These are phyloP conservation scores for Rhynchonycteris naso DNA, from an alignment of 2,797 vertebrate genomes.

Conservation along the genomic window DNA sequence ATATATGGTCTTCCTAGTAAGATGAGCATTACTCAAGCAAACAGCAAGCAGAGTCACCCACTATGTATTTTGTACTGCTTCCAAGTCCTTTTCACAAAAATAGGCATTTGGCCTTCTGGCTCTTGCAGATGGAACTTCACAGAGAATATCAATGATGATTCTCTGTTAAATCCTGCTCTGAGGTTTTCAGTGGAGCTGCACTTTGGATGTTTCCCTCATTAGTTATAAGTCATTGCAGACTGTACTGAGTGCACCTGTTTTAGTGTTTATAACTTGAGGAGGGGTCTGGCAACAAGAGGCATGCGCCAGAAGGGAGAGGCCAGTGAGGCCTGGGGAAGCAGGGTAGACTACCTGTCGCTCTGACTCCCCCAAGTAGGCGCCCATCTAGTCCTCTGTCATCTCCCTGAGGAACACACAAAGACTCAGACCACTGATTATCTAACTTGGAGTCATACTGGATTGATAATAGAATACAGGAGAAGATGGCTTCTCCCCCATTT, in stretches of 20 bases:
- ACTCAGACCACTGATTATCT: background rate
- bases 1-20: background rate
- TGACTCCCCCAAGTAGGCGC: background rate
- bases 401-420: background rate
- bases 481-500: background rate
- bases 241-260: background rate
- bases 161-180: slow-evolving; percentile 3
- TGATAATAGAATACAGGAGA: background rate
- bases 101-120: background rate
- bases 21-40: background rate
- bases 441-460: background rate
- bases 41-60: background rate
- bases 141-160: background rate
- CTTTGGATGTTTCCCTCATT: background rate
- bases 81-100: slow-evolving; percentile 17
- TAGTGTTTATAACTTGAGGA: background rate
- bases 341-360: background rate
- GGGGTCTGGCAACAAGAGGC: background rate
- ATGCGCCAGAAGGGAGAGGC: background rate
- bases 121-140: background rate
- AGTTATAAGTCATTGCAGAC: background rate
- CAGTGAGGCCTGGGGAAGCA: background rate
- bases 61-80: background rate
- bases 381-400: background rate
- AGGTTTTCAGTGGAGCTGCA: background rate